Evolutionary conservation across 2,888 invertebrate species (phyloP).

Genomic region (Tribolium freemani): DNA sequence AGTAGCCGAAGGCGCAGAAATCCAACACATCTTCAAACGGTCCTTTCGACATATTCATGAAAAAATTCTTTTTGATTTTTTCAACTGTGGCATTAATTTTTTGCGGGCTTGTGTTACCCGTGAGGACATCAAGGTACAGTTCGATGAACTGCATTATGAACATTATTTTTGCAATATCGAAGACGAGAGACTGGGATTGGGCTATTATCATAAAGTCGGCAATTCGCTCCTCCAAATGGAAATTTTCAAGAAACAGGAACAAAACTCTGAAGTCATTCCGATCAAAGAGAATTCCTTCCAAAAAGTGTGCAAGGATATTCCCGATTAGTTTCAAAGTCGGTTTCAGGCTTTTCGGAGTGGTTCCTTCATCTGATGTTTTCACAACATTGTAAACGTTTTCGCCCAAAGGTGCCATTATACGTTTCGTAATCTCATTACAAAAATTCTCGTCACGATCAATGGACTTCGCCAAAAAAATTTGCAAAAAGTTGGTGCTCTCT

Average conservation of each 20-base stretch:
- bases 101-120: slow-evolving; percentile 61
- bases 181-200: slow-evolving; percentile 67
- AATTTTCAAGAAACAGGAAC: slow-evolving; percentile 63
- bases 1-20: not conserved
- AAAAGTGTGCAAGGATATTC: slow-evolving; percentile 67
- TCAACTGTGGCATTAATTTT: slow-evolving; percentile 55
- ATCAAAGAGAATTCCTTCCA: slow-evolving; percentile 64
- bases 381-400: not conserved
- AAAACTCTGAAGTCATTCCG: slow-evolving; percentile 62
- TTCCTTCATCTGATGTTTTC: slow-evolving; percentile 61
- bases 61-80: not conserved
- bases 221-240: slow-evolving; percentile 65
- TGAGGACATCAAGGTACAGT: slow-evolving; percentile 51
- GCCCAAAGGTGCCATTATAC: slow-evolving; percentile 65
- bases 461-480: slow-evolving; percentile 72
- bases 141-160: slow-evolving; percentile 43
- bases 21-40: slow-evolving; percentile 20
- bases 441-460: slow-evolving; percentile 70
- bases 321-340: slow-evolving; percentile 73
- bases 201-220: slow-evolving; percentile 66
- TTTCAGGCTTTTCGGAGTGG: slow-evolving; percentile 66
- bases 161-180: slow-evolving; percentile 69
- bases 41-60: slow-evolving; percentile 62
- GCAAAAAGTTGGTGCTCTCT: slow-evolving; percentile 74
- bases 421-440: slow-evolving; percentile 71